These are phyloP conservation scores for Sitta carolinensis DNA, from an alignment of 2,797 vertebrate species.

Conservation along the genomic window DNA sequence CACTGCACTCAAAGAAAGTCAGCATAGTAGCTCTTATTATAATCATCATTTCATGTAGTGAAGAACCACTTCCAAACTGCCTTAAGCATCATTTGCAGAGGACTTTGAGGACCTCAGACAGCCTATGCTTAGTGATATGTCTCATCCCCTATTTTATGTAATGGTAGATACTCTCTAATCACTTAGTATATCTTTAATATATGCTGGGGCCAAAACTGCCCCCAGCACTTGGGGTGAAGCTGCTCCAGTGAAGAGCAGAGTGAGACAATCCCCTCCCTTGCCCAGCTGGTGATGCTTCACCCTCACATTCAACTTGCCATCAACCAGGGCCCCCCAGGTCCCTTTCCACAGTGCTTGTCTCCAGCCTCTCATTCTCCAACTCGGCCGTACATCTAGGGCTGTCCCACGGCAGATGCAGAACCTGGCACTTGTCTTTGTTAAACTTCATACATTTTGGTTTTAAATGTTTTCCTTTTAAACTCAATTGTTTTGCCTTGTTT, in stretches of 20 bases:
- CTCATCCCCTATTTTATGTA: neutral
- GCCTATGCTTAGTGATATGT: neutral
- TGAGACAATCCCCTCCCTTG: neutral
- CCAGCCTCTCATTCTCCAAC: neutral
- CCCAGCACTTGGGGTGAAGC: rapidly evolving
- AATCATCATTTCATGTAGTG: neutral
- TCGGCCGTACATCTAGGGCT: neutral
- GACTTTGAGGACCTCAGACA: neutral
- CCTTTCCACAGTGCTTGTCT: neutral
- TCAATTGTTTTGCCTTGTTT: neutral
- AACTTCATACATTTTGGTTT: neutral
- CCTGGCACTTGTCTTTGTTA: neutral
- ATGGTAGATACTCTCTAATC: neutral
- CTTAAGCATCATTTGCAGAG: neutral
- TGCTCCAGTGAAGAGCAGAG: neutral
- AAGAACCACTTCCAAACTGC: neutral
- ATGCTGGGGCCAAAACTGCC: neutral
- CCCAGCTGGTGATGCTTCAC: rapidly evolving
- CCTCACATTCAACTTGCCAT: neutral
- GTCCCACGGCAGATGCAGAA: neutral
- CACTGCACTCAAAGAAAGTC: neutral
- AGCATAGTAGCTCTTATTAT: neutral
- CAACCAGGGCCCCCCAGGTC: too few species aligned
- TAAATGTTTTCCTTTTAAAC: neutral
- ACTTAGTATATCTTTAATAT: neutral